Conservation (phyloP, 2,113 vertebrate genomes). For the mouse (Mus musculus) region GRCm39 chr4:134450001-134450500, state of each 20-base stretch:
- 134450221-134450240: not conserved
- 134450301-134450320: not conserved
- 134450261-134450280: not conserved
- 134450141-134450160: not conserved
- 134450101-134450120: not conserved
- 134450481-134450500: not conserved
- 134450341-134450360: not conserved
- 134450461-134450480: not conserved
- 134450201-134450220: not conserved
- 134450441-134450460: not conserved
- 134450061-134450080: not conserved
- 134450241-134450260: slow-evolving; percentile 3
- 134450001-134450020: not conserved
- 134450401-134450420: not conserved
- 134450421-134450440: not conserved
- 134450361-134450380: not conserved
- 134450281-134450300: not conserved
- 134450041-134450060: not conserved
- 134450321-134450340: not conserved
- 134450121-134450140: not conserved
- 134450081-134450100: not conserved
- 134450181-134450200: not conserved
- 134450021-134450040: too few relatives aligned
- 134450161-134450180: not conserved
- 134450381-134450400: not conserved